Percentiles rank a stretch among this genome's conserved stretches.
Conservation (phyloP, 2,113 vertebrate species). For the Columba livia region DNA sequence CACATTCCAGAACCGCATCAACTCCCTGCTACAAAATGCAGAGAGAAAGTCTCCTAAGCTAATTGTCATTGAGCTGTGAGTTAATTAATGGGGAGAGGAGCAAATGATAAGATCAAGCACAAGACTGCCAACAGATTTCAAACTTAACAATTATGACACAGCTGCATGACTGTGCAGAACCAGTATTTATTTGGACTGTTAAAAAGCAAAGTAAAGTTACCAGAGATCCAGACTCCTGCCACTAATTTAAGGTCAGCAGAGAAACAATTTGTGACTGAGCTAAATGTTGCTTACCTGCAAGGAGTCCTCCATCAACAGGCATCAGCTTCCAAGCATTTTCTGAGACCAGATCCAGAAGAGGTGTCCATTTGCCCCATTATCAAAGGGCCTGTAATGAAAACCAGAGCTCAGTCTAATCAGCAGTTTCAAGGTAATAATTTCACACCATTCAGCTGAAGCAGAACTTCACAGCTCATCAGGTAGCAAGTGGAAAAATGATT, state of each 20-base stretch:
- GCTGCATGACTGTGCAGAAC: background rate
- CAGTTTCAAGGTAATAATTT: background rate
- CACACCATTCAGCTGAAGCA: background rate
- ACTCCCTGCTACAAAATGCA: background rate
- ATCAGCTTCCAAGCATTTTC: background rate
- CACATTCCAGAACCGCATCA: background rate
- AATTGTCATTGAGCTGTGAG: background rate
- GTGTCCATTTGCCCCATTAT: background rate
- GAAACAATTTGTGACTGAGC: background rate
- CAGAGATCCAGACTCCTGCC: background rate
- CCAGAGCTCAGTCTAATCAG: background rate
- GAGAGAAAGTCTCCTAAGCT: background rate
- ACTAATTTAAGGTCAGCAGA: background rate
- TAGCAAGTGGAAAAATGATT: background rate
- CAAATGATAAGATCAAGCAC: background rate
- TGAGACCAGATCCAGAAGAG: background rate
- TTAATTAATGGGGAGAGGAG: slow-evolving; percentile 4
- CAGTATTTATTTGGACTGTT: background rate
- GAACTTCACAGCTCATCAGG: slow-evolving; percentile 12
- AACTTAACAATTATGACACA: background rate
- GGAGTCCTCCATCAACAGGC: background rate
- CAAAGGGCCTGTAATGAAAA: background rate
- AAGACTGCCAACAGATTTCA: background rate
- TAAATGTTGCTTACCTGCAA: background rate
- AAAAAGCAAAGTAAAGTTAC: background rate